A percentile compares a stretch with the other conserved stretches of the same genome.
Conservation (phyloP, 2,888 invertebrate species). For the Dimorphilus gyrociliatus region DNA sequence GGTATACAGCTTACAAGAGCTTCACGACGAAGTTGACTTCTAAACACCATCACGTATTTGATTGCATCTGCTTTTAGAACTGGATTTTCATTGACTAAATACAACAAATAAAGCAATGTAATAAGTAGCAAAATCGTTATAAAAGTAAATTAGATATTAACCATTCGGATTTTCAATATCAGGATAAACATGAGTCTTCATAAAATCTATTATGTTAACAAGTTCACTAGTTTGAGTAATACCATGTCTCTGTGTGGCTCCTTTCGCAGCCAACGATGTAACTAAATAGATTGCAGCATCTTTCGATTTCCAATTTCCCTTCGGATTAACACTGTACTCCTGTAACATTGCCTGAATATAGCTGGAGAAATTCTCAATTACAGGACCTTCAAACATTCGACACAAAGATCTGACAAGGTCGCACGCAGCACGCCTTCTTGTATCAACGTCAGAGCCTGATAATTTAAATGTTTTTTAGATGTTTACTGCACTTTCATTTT, state of each 20-base stretch:
- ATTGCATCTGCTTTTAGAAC: conserved; percentile 90
- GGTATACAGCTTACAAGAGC: conserved; percentile 58
- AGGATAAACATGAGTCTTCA: conserved; percentile 62
- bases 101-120: too few species aligned
- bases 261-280: conserved; percentile 78
- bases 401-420: conserved; percentile 85
- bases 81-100: conserved; percentile 65
- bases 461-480: too few species aligned
- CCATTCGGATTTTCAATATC: conserved; percentile 57
- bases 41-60: conserved; percentile 88
- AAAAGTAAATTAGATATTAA: too few species aligned
- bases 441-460: conserved; percentile 69
- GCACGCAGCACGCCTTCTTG: conserved; percentile 82
- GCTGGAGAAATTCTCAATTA: conserved; percentile 35
- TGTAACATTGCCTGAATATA: conserved; percentile 38
- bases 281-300: conserved; percentile 92
- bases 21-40: conserved; percentile 63
- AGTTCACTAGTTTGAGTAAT: conserved; percentile 76
- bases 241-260: conserved; percentile 48
- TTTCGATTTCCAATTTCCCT: conserved; percentile 72
- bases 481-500: too few species aligned
- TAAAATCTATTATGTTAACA: conserved; percentile 76
- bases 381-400: conserved; percentile 44
- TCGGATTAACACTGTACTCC: conserved; percentile 58
- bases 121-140: too few species aligned